A percentile compares a stretch with the other conserved stretches of the same genome.
Evolutionary conservation across 2,888 invertebrate genomes (phyloP).

Genomic region (Parnassius orleans): DNA sequence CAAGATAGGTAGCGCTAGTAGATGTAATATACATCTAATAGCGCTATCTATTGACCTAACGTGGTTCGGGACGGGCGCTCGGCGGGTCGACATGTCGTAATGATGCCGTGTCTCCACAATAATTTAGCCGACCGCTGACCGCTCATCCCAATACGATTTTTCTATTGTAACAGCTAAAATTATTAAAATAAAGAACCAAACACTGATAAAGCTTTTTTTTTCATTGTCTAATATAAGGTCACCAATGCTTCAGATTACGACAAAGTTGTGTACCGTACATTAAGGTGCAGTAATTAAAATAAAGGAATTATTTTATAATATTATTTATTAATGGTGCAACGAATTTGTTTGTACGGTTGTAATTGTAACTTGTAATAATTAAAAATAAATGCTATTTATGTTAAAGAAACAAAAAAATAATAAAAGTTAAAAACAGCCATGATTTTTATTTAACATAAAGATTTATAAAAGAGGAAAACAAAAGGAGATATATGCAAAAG

Average conservation of each 20-base stretch:
- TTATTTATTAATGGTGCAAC: conserved; percentile 78
- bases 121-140: conserved; percentile 62
- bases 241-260: conserved; percentile 60
- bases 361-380: conserved; percentile 77
- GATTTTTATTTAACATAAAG: conserved; percentile 49
- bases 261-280: conserved; percentile 57
- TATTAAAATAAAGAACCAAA: conserved; percentile 76
- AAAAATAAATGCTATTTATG: conserved; percentile 81
- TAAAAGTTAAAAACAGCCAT: conserved; percentile 72
- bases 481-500: too few relatives aligned
- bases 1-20: conserved; percentile 50
- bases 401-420: conserved; percentile 75
- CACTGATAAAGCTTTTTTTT: conserved; percentile 63
- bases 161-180: conserved; percentile 60
- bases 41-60: conserved; percentile 41
- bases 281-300: conserved; percentile 68
- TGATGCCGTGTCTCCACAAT: conserved; percentile 69
- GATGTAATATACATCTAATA: conserved; percentile 31
- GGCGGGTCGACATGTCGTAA: conserved; percentile 68
- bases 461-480: too few relatives aligned
- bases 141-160: conserved; percentile 62
- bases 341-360: conserved; percentile 79
- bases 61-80: conserved; percentile 69
- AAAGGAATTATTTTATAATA: conserved; percentile 76
- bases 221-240: conserved; percentile 70